Percentiles rank a stretch among this genome's conserved stretches.
These are phyloP conservation scores for Eleginops maclovinus DNA, from an alignment of 2,113 vertebrate species.

Conservation along the genomic window DNA sequence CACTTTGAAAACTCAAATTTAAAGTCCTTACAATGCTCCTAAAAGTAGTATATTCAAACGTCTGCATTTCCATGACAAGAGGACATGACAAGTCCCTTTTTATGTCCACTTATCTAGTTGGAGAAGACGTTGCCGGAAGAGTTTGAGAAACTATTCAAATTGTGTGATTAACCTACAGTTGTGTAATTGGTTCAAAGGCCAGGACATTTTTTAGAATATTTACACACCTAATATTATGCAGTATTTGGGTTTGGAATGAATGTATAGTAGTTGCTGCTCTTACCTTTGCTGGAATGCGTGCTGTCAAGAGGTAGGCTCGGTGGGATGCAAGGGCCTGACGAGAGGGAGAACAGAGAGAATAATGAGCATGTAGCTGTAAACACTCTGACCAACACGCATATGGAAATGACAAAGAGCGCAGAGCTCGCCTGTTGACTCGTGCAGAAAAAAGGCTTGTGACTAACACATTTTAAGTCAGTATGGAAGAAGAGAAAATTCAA, in stretches of 20 bases:
- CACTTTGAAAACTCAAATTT: neutral
- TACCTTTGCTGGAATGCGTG: conserved; percentile 96
- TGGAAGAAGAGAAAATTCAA: neutral
- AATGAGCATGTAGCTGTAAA: conserved; percentile 62
- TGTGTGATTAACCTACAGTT: neutral
- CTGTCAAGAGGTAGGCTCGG: conserved; percentile 91
- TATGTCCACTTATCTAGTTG: neutral
- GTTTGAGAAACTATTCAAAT: neutral
- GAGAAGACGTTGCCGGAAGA: neutral
- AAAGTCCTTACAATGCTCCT: too few relatives aligned
- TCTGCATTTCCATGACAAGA: neutral
- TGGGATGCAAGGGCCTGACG: conserved; percentile 93
- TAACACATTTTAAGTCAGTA: conserved; percentile 28
- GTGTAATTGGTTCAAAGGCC: neutral
- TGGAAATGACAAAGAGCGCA: conserved; percentile 60
- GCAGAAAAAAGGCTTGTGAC: conserved; percentile 50
- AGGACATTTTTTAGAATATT: neutral
- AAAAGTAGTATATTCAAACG: too few relatives aligned
- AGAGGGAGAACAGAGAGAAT: conserved; percentile 53
- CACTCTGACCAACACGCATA: conserved; percentile 34
- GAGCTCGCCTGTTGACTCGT: conserved; percentile 52
- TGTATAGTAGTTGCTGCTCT: conserved; percentile 38
- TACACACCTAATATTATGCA: neutral
- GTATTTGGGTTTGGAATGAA: neutral
- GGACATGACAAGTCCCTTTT: neutral